Evolutionary conservation across 1,140 invertebrate species (phyloP), one percentile per base, ranked within the genome.

Genomic region (Penaeus indicus): DNA sequence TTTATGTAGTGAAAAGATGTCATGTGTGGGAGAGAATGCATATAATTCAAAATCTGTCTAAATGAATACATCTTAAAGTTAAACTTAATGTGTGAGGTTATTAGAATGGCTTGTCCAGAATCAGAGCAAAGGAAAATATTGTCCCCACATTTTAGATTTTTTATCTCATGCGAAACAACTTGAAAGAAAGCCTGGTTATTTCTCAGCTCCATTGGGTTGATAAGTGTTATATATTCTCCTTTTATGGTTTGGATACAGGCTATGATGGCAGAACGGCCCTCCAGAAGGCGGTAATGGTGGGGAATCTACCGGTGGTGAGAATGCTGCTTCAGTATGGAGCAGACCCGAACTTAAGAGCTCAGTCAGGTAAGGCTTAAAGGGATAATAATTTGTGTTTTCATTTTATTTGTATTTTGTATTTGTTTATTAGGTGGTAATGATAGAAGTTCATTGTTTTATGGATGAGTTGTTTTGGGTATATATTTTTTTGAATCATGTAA

Each of bases 271-370:
- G 87, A 27, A 88, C 87, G 78, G 87, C 87, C n/a, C 75, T 88
- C 10, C 87, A 88, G 72, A 88, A 88, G 62, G 87, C 87, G 11
- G 87, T 88, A 47, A 88, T 88, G 87, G 82, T 84, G n/a, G 87
- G 81, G 11, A 88, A 88, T 22, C 69, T 88, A 38, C 87, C 81
- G 8, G 87, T 88, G 5, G 81, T 88, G 69, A 88, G 87, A 77
- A n/a, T 84, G n/a, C 61, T 88, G 7, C 62, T 88, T 22, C 87
- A 88, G 72, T 84, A 88, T 84, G 87, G 87, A 47, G 82, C 81
- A 16, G 87, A 88, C 47, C 87, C 87, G 10, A 88, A 88, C 60
- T 32, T 88, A 42, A 63, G 87, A 77, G 69, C 54, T 18, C 69
- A 88, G 79, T 83, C 87, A 84, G 87, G 87, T 88, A 47, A 61